Evolutionary conservation across 2,113 vertebrate genomes (phyloP).

Genomic region (Gorilla gorilla): DNA sequence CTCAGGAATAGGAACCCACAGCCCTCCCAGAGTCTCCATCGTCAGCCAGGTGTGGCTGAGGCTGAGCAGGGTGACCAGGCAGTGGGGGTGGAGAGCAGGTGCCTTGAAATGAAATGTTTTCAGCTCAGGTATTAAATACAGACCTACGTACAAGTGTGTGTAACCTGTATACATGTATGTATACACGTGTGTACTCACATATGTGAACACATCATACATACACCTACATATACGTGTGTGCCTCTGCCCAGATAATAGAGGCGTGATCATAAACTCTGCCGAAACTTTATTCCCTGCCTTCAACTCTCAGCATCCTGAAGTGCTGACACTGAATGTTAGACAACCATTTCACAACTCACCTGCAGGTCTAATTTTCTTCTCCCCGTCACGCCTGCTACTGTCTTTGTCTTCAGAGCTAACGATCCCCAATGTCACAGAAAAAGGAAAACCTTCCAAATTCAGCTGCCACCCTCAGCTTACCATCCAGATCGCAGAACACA

Average conservation of each 20-base stretch:
- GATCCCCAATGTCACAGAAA: not conserved
- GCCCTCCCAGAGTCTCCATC: not conserved
- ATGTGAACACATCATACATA: not conserved
- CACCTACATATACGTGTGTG: not conserved
- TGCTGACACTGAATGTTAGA: no score
- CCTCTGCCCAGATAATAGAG: not conserved
- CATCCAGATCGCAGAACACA: not conserved
- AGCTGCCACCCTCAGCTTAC: not conserved
- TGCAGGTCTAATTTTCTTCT: not conserved
- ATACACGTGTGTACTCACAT: rapidly evolving
- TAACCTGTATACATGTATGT: not conserved
- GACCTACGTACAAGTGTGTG: not conserved
- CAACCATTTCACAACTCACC: not conserved
- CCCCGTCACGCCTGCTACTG: not conserved
- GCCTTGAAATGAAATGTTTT: not conserved
- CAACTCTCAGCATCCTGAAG: not conserved
- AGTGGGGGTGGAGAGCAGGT: not conserved
- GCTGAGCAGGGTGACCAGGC: not conserved
- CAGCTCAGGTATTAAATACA: not conserved
- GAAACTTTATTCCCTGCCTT: not conserved
- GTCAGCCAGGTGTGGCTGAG: not conserved
- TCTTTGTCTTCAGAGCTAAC: not conserved
- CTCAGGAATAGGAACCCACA: not conserved
- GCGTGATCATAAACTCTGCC: not conserved
- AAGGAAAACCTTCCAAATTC: not conserved